These are phyloP conservation scores for Chloroceryle aenea DNA, from an alignment of 2,113 vertebrate species.

Conservation along the genomic window DNA sequence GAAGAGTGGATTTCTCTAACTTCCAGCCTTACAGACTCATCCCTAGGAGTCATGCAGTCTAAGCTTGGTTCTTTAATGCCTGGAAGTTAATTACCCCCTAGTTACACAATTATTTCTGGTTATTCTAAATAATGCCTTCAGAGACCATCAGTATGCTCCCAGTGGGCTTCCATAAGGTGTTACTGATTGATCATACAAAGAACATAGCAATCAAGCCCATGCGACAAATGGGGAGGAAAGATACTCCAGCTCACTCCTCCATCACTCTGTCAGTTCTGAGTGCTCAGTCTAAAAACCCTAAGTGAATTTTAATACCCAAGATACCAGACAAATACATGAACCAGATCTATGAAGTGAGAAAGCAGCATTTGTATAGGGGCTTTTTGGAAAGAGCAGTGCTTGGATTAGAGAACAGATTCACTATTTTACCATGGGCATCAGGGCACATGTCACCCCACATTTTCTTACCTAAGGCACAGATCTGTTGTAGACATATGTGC, in stretches of 20 bases:
- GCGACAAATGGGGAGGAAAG: neutral
- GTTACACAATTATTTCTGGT: slow-evolving; percentile 14
- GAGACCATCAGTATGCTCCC: neutral
- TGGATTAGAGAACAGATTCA: neutral
- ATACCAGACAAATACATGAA: neutral
- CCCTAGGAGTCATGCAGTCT: neutral
- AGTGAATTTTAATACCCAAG: neutral
- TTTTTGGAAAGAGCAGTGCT: neutral
- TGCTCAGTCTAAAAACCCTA: neutral
- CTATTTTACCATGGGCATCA: neutral
- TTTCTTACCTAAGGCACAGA: neutral
- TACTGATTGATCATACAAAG: slow-evolving; percentile 8
- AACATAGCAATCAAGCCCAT: neutral
- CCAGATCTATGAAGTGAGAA: neutral
- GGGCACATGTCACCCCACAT: neutral
- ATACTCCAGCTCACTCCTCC: neutral
- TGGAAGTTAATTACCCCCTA: slow-evolving; percentile 42
- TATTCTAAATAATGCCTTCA: slow-evolving; percentile 28
- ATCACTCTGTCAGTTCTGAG: neutral
- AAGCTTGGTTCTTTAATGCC: neutral
- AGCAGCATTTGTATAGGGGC: neutral
- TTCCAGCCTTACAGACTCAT: neutral
- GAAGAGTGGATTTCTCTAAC: neutral
- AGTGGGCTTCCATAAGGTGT: neutral
- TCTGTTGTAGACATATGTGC: neutral